Conservation (phyloP, 2,113 vertebrate genomes). For the Poecilia latipinna region DNA sequence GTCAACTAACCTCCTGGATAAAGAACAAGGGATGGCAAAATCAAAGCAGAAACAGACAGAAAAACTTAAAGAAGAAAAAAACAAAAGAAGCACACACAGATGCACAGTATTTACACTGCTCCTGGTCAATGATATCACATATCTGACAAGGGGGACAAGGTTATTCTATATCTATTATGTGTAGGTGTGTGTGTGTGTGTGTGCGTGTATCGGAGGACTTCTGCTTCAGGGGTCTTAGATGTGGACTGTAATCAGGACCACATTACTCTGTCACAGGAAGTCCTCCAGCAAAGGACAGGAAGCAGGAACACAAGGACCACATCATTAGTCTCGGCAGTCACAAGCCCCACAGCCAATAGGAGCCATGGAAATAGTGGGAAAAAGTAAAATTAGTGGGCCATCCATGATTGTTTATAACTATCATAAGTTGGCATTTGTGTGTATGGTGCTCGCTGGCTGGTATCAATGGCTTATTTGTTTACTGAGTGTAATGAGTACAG, state of each 20-base stretch:
- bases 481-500: constrained; percentile 70
- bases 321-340: constrained; percentile 74
- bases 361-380: constrained; percentile 56
- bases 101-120: constrained; percentile 71
- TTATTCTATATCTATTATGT: constrained; percentile 76
- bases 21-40: constrained; percentile 53
- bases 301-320: constrained; percentile 73
- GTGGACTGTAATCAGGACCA: constrained; percentile 93
- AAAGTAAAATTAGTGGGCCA: constrained; percentile 46
- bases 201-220: constrained; percentile 46
- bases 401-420: constrained; percentile 34
- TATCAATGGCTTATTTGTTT: constrained; percentile 81
- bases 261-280: constrained; percentile 87
- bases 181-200: constrained; percentile 18
- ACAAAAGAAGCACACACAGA: constrained; percentile 62
- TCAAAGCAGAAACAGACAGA: constrained; percentile 58
- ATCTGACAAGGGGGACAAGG: constrained; percentile 83
- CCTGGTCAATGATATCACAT: constrained; percentile 86
- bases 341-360: constrained; percentile 66
- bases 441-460: constrained; percentile 56
- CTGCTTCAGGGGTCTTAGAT: constrained; percentile 82
- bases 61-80: constrained; percentile 50
- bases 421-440: constrained; percentile 48
- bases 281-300: constrained; percentile 86
- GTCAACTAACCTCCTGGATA: constrained; percentile 61